Evolutionary conservation across 1,140 invertebrate species (phyloP), one percentile per base, ranked within the genome.

Genomic region (Rhagoletis zephyria): DNA sequence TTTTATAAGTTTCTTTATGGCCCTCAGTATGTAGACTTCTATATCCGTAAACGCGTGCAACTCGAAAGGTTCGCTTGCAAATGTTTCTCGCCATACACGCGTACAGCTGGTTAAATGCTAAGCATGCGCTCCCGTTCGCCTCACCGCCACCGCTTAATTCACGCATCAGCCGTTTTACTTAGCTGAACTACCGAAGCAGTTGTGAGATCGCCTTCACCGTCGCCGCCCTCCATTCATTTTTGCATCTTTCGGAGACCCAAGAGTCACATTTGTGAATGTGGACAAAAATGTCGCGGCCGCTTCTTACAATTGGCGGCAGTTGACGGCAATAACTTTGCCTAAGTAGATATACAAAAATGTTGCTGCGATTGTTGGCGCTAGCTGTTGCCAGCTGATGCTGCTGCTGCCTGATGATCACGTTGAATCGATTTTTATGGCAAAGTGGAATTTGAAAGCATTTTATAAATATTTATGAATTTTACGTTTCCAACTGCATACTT

Each of bases 351-450:
- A 30, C 30, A 30, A 30, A 30, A 30, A 30, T 30, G 30, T 30
- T 30, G 30, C 74, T 48, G 74, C 48, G 30, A n/a, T 81, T 81
- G 48, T 16, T 77, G 48, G 16, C 16, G n/a, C 45, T 19, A 7
- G 85, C 56, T 16, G 85, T 6, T 30, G 14, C 30, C 30, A 19
- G 3, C 51, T 81, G 51, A 9, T 16, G 85, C 12, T 85, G 85
- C 10, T 85, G 74, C 19, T 85, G 85, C 56, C 30, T 59, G 85
- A 85, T 85, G 85, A 60, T 85, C 85, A 63, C 85, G 85, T 85
- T 85, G 85, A n/a, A 85, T 85, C 60, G 85, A 85, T 85, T 85
- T 85, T 85, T 85, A 85, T 85, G 85, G 85, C 60, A 56, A 85
- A 85, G 60, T 85, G 85, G 85, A 61, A 85, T 85, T 85, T 85